A percentile compares a stretch with the other conserved stretches of the same genome.
phyloP scores from a whole-genome alignment of 23 tunicate genomes.

The Phallusia fumigata region DNA sequence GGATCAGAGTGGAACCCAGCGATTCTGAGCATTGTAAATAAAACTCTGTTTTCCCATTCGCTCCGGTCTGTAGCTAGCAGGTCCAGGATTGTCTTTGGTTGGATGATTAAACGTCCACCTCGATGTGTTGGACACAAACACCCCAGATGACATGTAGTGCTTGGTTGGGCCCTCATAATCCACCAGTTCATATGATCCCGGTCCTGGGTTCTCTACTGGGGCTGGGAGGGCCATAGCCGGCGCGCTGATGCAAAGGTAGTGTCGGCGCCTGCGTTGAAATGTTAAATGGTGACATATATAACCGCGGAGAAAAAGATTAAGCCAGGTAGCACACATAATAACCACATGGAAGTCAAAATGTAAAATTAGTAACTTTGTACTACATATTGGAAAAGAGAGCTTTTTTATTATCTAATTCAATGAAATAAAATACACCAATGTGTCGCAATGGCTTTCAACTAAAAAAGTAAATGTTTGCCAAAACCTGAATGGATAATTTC shows the following conservation, averaged over 20 bases:
- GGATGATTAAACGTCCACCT: constrained; percentile 74
- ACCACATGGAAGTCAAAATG: no score
- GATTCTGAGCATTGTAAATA: constrained; percentile 72
- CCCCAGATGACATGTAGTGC: constrained; percentile 94
- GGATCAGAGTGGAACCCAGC: constrained; percentile 74
- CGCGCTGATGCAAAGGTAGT: constrained; percentile 83
- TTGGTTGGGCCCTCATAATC: constrained; percentile 81
- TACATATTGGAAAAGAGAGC: no score
- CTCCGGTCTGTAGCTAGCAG: constrained; percentile 81
- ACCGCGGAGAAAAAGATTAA: no score
- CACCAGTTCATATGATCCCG: constrained; percentile 79
- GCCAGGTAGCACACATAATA: no score
- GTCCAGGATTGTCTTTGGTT: constrained; percentile 82
- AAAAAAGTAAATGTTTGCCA: no score
- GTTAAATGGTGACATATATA: no score
- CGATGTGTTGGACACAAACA: constrained; percentile 91
- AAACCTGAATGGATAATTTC: no score
- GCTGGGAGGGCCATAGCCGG: constrained; percentile 91
- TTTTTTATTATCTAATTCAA: no score
- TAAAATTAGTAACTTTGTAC: no score
- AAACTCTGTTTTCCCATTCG: constrained; percentile 86
- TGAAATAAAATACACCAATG: no score
- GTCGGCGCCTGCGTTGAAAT: constrained; percentile 66
- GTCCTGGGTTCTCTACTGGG: constrained; percentile 73
- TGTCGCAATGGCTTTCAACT: no score